phyloP scores from a whole-genome alignment of 92 coral and sea anemone species.

The Epizoanthus ramosus region DNA sequence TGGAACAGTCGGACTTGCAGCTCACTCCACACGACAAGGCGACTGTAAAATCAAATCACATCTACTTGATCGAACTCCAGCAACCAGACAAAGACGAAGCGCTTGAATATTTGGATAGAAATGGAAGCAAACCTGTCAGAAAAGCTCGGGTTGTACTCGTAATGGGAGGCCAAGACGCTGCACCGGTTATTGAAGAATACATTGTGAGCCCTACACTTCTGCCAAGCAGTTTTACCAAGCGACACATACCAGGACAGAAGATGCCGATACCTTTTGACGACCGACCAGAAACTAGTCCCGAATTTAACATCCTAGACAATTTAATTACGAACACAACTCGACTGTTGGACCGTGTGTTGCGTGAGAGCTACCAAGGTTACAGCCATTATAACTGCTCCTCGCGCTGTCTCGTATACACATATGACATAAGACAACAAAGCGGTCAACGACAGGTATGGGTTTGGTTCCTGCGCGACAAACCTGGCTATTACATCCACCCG shows the following conservation, averaged over 20 bases:
- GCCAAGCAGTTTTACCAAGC: slow-evolving; percentile 32
- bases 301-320: slow-evolving; percentile 23
- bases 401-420: slow-evolving; percentile 44
- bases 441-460: slow-evolving; percentile 62
- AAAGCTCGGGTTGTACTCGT: slow-evolving; percentile 64
- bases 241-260: neutral
- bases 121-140: slow-evolving; percentile 61
- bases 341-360: slow-evolving; percentile 37
- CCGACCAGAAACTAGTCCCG: slow-evolving; percentile 38
- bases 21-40: slow-evolving; percentile 59
- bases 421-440: slow-evolving; percentile 28
- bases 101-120: slow-evolving; percentile 53
- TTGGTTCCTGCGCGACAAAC: slow-evolving; percentile 51
- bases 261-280: slow-evolving; percentile 62
- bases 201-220: slow-evolving; percentile 59
- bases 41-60: slow-evolving; percentile 58
- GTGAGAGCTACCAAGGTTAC: slow-evolving; percentile 70
- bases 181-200: slow-evolving; percentile 61
- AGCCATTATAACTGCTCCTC: slow-evolving; percentile 52
- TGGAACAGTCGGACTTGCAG: slow-evolving; percentile 46
- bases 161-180: slow-evolving; percentile 55
- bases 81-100: slow-evolving; percentile 65
- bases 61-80: slow-evolving; percentile 68
- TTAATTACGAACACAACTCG: slow-evolving; percentile 43
- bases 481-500: slow-evolving; percentile 63